Evolutionary conservation across 2,113 vertebrate genomes (phyloP).

Genomic region (Prietella phreatophila): DNA sequence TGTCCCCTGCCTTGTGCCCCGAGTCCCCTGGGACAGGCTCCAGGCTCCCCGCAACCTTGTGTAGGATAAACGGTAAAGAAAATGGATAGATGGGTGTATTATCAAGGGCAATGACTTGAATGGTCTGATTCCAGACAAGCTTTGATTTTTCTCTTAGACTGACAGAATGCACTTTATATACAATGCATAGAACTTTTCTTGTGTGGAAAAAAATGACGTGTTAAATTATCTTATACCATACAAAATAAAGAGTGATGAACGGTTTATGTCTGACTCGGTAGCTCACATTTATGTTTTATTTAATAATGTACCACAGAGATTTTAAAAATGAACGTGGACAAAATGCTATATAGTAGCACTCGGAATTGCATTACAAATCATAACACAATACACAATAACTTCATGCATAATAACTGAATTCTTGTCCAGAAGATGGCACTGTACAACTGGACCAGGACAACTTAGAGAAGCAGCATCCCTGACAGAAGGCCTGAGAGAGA

Average conservation of each 20-base stretch:
- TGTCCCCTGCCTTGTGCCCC: too few species aligned
- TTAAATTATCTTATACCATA: not conserved
- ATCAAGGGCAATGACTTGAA: not conserved
- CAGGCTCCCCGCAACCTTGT: too few species aligned
- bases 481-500: constrained; percentile 45
- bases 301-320: not conserved
- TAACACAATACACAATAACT: not conserved
- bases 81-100: not conserved
- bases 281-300: not conserved
- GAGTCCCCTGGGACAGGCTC: too few species aligned
- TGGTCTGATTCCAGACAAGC: not conserved
- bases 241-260: constrained; percentile 32
- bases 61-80: too few species aligned
- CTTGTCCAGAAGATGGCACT: constrained; percentile 79
- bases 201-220: not conserved
- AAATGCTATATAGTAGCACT: not conserved
- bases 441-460: constrained; percentile 71
- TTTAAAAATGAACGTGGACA: not conserved
- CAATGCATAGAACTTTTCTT: not conserved
- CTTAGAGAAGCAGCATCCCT: constrained; percentile 62
- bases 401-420: not conserved
- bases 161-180: constrained; percentile 13
- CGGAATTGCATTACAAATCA: not conserved
- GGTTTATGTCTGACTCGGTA: not conserved
- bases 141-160: not conserved